Conservation (phyloP, 2,888 invertebrate genomes). For the Diplolepis rosae region DNA sequence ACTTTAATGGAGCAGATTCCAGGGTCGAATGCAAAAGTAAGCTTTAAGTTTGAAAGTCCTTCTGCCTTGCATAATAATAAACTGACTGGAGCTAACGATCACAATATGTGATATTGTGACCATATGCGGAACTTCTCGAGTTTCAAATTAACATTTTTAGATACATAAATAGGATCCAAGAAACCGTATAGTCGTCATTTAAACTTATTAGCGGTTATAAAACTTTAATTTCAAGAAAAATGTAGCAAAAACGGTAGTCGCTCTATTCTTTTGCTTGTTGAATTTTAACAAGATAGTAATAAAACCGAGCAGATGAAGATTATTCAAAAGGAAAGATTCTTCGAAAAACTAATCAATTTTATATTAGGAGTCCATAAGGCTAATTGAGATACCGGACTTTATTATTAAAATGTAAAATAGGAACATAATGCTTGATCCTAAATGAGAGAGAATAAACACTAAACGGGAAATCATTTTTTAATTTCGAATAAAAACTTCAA, state of each 20-base stretch:
- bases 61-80: background rate
- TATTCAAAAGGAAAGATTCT: background rate
- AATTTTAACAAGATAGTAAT: background rate
- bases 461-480: too few species aligned
- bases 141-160: slow-evolving; percentile 24
- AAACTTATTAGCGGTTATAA: background rate
- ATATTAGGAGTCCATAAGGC: slow-evolving; percentile 5
- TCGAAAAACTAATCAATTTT: background rate
- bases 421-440: too few species aligned
- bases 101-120: too few species aligned
- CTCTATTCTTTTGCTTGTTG: background rate
- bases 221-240: background rate
- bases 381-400: slow-evolving; percentile 13
- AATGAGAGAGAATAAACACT: too few species aligned
- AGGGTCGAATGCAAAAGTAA: background rate
- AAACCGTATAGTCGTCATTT: slow-evolving; percentile 5
- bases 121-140: slow-evolving; percentile 20
- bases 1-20: background rate
- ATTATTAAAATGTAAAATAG: too few species aligned
- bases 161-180: background rate
- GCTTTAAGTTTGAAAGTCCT: background rate
- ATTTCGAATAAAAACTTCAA: too few species aligned
- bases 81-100: background rate
- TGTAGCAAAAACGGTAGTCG: slow-evolving; percentile 13
- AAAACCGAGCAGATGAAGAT: background rate